These are phyloP conservation scores for Ophraella communa DNA, from an alignment of 2,888 invertebrate genomes.

Conservation along the genomic window DNA sequence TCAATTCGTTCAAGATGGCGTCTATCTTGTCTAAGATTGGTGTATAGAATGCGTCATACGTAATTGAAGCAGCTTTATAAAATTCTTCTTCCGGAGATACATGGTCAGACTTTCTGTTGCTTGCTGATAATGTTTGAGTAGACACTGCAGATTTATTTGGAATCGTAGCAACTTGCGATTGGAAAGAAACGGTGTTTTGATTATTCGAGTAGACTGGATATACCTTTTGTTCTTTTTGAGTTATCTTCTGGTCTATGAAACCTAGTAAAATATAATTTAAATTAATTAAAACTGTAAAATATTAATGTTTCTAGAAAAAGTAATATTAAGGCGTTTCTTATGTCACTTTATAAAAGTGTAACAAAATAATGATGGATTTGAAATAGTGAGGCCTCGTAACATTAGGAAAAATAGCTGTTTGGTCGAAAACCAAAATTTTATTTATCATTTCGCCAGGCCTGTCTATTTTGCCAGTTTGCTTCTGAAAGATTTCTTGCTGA, in stretches of 20 bases:
- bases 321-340: no score
- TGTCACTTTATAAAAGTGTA: no score
- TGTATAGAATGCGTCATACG: slow-evolving; percentile 74
- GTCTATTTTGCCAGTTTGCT: no score
- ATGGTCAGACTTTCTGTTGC: slow-evolving; percentile 23
- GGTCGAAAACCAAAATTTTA: no score
- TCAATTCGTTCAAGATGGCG: slow-evolving; percentile 72
- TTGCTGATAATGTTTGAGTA: neutral
- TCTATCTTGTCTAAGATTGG: slow-evolving; percentile 81
- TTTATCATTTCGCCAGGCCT: no score
- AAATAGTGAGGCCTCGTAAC: no score
- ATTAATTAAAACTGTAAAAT: neutral
- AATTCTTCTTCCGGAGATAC: slow-evolving; percentile 45
- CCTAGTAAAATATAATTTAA: neutral
- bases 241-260: slow-evolving; percentile 2
- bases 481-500: no score
- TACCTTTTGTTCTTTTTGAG: neutral
- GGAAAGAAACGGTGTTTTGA: neutral
- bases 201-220: slow-evolving; percentile 18
- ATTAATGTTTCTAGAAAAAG: neutral
- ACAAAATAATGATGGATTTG: no score
- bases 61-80: slow-evolving; percentile 58
- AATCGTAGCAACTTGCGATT: neutral
- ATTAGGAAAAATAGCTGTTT: no score
- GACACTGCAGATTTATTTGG: neutral